Conservation (phyloP, 2,888 invertebrate species). For the Gnatocerus cornutus region DNA sequence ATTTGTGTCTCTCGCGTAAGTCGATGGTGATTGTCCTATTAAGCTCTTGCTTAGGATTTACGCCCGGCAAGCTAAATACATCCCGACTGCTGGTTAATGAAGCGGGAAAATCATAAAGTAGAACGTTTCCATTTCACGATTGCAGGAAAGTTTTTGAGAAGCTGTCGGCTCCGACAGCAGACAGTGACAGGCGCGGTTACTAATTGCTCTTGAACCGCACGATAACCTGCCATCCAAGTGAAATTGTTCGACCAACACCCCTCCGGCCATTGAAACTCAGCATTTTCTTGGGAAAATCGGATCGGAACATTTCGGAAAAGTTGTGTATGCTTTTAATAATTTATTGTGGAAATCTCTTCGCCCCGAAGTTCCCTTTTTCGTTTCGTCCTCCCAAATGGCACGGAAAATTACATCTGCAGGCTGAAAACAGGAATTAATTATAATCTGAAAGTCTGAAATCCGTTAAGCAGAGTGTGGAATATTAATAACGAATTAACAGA, state of each 20-base stretch:
- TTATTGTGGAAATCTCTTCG: constrained; percentile 38
- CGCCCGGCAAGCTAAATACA: constrained; percentile 40
- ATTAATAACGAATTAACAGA: constrained; percentile 57
- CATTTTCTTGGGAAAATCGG: constrained; percentile 38
- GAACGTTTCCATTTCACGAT: constrained; percentile 57
- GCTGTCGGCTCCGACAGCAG: constrained; percentile 53
- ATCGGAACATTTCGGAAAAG: constrained; percentile 34
- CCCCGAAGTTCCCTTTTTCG: constrained; percentile 2
- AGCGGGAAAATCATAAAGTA: constrained; percentile 60
- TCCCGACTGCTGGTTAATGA: constrained; percentile 53
- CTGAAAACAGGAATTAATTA: constrained; percentile 56
- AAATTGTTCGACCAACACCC: constrained; percentile 35
- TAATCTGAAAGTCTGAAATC: constrained; percentile 54
- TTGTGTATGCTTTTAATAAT: constrained; percentile 45
- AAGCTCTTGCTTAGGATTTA: constrained; percentile 41
- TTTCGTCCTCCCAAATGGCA: constrained; percentile 35
- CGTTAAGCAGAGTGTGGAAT: constrained; percentile 55
- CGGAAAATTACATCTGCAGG: constrained; percentile 45
- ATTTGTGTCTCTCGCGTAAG: constrained; percentile 16
- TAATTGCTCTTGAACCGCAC: constrained; percentile 55
- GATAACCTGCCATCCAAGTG: constrained; percentile 49
- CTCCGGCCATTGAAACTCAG: constrained; percentile 30
- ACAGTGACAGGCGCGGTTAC: constrained; percentile 55
- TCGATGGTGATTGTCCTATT: constrained; percentile 23
- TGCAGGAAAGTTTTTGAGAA: constrained; percentile 54